Evolutionary conservation across 2,113 vertebrate species (phyloP).

Genomic region (Tetrao urogallus): DNA sequence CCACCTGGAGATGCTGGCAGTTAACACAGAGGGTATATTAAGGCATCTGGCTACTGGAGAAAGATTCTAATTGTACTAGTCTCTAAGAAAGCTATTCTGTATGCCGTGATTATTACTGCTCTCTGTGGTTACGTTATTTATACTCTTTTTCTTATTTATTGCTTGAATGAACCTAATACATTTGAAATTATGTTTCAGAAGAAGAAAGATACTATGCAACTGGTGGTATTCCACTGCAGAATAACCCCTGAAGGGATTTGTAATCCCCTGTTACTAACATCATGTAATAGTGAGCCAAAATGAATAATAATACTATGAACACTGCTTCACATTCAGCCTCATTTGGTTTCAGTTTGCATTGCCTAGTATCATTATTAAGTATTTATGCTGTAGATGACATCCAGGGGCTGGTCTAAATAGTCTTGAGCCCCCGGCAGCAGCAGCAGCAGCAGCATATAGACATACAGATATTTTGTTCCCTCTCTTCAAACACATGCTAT

Average conservation of each 20-base stretch:
- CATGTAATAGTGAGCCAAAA: slow-evolving; percentile 7
- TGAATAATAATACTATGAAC: slow-evolving; percentile 29
- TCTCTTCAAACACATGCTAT: not conserved
- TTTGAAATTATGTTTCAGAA: slow-evolving; percentile 22
- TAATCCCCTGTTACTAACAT: slow-evolving; percentile 25
- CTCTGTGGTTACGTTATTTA: not conserved
- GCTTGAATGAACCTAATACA: slow-evolving; percentile 11
- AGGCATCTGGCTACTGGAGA: not conserved
- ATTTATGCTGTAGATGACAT: slow-evolving; percentile 3
- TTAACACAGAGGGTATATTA: not conserved
- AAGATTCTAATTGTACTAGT: not conserved
- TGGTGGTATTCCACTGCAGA: slow-evolving; percentile 33
- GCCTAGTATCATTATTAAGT: slow-evolving; percentile 8
- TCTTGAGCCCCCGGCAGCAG: rapidly evolving
- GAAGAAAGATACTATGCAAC: slow-evolving; percentile 11
- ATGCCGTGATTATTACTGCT: not conserved
- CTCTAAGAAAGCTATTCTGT: rapidly evolving
- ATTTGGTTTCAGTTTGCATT: slow-evolving; percentile 3
- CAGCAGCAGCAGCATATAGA: not conserved
- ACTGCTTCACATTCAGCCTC: slow-evolving; percentile 3
- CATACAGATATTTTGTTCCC: not conserved
- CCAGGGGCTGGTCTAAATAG: not conserved
- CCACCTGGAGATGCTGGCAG: not conserved
- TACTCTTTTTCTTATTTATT: slow-evolving; percentile 28
- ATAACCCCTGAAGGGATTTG: slow-evolving; percentile 24